Base-by-base conservation (phyloP, 1,140 invertebrate species). In the Frieseomelitta varia region DNA sequence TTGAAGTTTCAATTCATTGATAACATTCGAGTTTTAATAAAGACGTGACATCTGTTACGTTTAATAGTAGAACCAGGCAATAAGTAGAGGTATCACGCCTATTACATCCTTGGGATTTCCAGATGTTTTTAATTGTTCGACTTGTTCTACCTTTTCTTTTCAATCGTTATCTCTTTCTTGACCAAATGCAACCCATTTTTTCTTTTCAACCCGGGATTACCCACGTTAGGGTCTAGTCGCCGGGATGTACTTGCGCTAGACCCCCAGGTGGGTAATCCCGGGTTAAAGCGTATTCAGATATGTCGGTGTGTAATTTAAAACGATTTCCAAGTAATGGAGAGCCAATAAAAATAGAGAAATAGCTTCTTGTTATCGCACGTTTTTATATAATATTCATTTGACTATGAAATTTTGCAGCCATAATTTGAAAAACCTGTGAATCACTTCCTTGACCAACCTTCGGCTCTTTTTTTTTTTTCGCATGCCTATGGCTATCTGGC, bases 401-500 rank as follows among this genome's bases (percentile, higher is more conserved):
- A n/a, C 71, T 47, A 12, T 74, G 30, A 81, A 74, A 53, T 81
- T 81, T 81, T 51, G 27, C 68, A 80, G 27, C 0, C 2, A 24
- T 39, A 58, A 80, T 73, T 72, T 61, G 4, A 74, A 4, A 74
- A 61, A 47, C 39, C 17, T 24, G 30, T 53, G 56, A 65, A 81
- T 63, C 61, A 39, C 8, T 55, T 51, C 71, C 58, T 65, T 63
- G 27, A 17, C 21, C 27, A 81, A 65, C 69, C 79, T 81, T 81
- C 47, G 6, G 15, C 53, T 27, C 8, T 63, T 81, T 61, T 65
- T 27, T 14, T 27, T 47, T 8, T 63, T 81, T 61, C 55, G 21
- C 30, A 30, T 81, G 34, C 63, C 27, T 51, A 6, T 24, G 8
- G 47, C 27, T 30, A 63, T 80, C 19, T 30, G 17, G 11, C 34